A percentile compares a stretch with the other conserved stretches of the same genome.
These are phyloP conservation scores for Triops cancriformis DNA, from an alignment of 1,140 invertebrate species.

Conservation along the genomic window DNA sequence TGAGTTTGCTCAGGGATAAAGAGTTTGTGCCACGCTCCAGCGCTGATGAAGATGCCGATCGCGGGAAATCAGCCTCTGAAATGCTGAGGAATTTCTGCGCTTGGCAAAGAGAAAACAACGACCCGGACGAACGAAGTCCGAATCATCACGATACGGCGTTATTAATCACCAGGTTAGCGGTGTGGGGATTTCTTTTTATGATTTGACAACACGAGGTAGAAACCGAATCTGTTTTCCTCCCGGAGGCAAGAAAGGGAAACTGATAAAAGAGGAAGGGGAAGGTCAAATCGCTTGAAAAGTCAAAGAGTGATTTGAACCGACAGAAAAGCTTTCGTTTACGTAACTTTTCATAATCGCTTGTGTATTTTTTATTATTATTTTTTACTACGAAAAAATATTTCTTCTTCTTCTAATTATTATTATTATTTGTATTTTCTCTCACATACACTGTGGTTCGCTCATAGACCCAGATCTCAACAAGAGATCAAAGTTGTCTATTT, in stretches of 20 bases:
- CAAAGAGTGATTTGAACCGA: too few relatives aligned
- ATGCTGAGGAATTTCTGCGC: constrained; percentile 63
- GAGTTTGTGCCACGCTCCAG: constrained; percentile 36
- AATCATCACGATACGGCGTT: constrained; percentile 63
- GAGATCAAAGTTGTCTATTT: too few relatives aligned
- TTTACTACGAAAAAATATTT: too few relatives aligned
- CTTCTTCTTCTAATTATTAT: too few relatives aligned
- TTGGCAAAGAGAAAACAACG: constrained; percentile 54
- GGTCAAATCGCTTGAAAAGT: too few relatives aligned
- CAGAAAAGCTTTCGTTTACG: too few relatives aligned
- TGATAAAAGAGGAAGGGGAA: too few relatives aligned
- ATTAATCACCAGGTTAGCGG: constrained; percentile 57
- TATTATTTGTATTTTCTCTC: too few relatives aligned
- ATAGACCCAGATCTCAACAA: too few relatives aligned
- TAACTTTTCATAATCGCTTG: too few relatives aligned
- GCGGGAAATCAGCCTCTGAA: constrained; percentile 49
- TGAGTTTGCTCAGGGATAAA: constrained; percentile 50
- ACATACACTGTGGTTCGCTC: too few relatives aligned
- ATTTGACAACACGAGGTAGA: not conserved
- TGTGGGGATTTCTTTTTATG: not conserved
- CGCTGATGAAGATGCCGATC: constrained; percentile 27
- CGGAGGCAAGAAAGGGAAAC: not conserved
- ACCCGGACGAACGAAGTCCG: constrained; percentile 41
- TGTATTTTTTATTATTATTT: too few relatives aligned
- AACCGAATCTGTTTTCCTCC: not conserved